Evolutionary conservation across 1,140 invertebrate genomes (phyloP), one percentile per base, ranked within the genome.

Genomic region (Dinothrombium tinctorium): DNA sequence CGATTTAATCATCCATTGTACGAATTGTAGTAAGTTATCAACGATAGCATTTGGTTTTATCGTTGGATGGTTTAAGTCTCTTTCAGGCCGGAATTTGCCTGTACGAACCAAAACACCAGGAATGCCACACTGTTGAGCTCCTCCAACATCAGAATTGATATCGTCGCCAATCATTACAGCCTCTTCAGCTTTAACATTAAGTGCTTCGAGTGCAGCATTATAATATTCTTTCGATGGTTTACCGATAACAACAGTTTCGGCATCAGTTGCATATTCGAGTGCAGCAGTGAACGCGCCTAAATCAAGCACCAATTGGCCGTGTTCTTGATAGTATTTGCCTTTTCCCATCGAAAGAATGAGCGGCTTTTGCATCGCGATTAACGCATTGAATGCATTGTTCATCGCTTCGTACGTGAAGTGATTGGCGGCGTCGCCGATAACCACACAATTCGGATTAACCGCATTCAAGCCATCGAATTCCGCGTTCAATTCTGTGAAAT

Each of bases 221-320:
- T 69, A 71, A 52, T 66, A 71, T 1, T 54, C 38, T 28, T 43
- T 12, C 6, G 61, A 57, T n/a, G 69, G 69, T 54, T 71, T 71
- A 6, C 69, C 69, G 37, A 69, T 53, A 7, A 40, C 24, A 14
- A 64, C 58, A n/a, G 66, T 61, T 44, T 59, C 51, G 12, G 62
- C 45, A 32, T 59, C 64, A 48, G 55, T 55, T 7, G 69, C 66
- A 57, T 58, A 70, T 57, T 69, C 67, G 21, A 71, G 46, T 3
- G 60, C 66, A 36, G 53, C 54, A 24, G 60, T 56, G 52, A 56
- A 71, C 17, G 64, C 53, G 9, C 69, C 69, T 17, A 68, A 57
- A 58, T 71, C 69, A 31, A 71, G 45, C 0, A 51, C 50, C 9
- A 69, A 52, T n/a, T 58, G 50, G 12, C 52, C 59, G 9, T 57